Evolutionary conservation across 92 coral and sea anemone species (phyloP).

Genomic region (Palythoa grandiflora): DNA sequence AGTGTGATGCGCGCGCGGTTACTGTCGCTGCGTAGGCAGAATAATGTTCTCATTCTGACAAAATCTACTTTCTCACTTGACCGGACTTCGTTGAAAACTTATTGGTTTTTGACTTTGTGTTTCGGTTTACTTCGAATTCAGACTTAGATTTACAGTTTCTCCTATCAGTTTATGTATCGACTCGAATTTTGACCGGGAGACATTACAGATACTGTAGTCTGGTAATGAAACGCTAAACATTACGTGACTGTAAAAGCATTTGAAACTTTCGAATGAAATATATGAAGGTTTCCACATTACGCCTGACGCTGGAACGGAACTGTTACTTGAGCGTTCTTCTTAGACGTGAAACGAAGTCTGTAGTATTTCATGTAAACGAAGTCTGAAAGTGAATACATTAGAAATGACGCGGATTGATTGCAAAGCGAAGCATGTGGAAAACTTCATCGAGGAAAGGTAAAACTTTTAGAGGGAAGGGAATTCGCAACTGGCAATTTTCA

Average conservation of each 20-base stretch:
- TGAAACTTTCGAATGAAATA: neutral
- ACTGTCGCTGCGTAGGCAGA: neutral
- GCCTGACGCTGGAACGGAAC: conserved; percentile 22
- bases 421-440: conserved; percentile 8
- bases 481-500: neutral
- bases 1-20: neutral
- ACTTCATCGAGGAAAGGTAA: conserved; percentile 28
- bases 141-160: neutral
- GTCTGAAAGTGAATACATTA: neutral
- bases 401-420: conserved; percentile 27
- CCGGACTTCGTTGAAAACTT: neutral
- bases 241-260: conserved; percentile 31
- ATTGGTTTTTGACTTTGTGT: neutral
- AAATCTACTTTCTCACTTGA: no score
- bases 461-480: neutral
- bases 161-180: neutral
- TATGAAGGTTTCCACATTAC: neutral
- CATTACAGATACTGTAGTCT: neutral
- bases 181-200: neutral
- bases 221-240: conserved; percentile 4
- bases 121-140: neutral
- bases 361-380: neutral
- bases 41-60: neutral
- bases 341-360: neutral
- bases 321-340: neutral